Conservation (phyloP, 2,888 invertebrate species). For the Macaria liturata region DNA sequence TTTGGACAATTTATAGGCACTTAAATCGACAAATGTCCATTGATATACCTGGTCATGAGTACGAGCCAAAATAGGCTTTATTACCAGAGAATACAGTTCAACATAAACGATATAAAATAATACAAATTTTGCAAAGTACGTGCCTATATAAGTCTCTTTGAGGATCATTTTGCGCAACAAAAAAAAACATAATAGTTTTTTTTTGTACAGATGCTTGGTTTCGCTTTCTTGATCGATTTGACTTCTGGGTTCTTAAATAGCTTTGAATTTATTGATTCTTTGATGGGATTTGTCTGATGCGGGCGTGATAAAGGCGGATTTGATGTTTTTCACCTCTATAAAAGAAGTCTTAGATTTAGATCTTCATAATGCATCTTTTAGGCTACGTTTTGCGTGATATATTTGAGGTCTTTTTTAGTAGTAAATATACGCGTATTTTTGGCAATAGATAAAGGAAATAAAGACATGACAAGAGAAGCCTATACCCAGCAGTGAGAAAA, state of each 20-base stretch:
- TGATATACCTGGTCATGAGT: too few species aligned
- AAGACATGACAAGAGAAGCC: too few species aligned
- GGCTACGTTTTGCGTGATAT: too few species aligned
- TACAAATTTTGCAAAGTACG: slow-evolving; percentile 11
- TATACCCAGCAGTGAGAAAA: too few species aligned
- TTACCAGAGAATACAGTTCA: neutral
- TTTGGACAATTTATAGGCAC: slow-evolving; percentile 29
- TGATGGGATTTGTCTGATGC: slow-evolving; percentile 27
- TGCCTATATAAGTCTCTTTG: slow-evolving; percentile 29
- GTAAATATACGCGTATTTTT: too few species aligned
- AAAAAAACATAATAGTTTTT: slow-evolving; percentile 17
- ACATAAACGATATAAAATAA: slow-evolving; percentile 14
- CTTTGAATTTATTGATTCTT: slow-evolving; percentile 17
- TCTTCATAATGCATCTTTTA: too few species aligned
- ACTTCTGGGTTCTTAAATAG: slow-evolving; percentile 30
- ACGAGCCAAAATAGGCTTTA: neutral
- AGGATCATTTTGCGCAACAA: slow-evolving; percentile 33
- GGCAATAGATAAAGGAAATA: too few species aligned
- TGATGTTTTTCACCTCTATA: too few species aligned
- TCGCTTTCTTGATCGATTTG: slow-evolving; percentile 34
- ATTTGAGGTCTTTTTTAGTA: too few species aligned
- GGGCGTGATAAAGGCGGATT: slow-evolving; percentile 23
- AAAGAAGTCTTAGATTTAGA: too few species aligned
- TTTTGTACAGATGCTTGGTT: slow-evolving; percentile 35
- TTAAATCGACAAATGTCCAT: slow-evolving; percentile 23